Conservation (phyloP, 2,113 vertebrate species). For the Petrocephalus zakoni region DNA sequence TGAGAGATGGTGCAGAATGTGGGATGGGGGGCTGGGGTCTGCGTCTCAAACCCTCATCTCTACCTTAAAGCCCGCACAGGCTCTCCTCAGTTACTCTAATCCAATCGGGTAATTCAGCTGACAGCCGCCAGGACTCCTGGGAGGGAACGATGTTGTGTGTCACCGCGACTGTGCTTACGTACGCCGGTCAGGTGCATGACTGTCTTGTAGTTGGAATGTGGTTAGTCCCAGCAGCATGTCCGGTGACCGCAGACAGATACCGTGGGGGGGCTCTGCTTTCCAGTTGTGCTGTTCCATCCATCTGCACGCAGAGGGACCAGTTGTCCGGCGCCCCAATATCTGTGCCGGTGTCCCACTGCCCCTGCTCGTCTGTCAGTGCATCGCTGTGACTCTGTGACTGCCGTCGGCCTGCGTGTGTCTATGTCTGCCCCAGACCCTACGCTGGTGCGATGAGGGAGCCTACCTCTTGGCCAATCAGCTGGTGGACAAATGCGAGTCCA, state of each 20-base stretch:
- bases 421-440: conserved; percentile 63
- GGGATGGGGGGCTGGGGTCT: neutral
- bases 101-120: neutral
- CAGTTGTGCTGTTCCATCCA: neutral
- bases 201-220: neutral
- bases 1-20: neutral
- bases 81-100: neutral
- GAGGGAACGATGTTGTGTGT: neutral
- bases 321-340: neutral
- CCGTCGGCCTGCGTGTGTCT: conserved; percentile 14
- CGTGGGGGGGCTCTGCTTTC: neutral
- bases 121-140: neutral
- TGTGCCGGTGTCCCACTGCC: neutral
- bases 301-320: conserved; percentile 1
- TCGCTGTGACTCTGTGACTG: neutral
- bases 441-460: conserved; percentile 86
- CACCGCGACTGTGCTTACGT: neutral
- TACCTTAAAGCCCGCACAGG: neutral
- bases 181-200: neutral
- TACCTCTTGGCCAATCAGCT: conserved; percentile 88
- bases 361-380: neutral
- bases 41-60: neutral
- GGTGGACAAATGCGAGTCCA: conserved; percentile 81
- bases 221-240: neutral
- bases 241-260: neutral